These are phyloP conservation scores for Lycophotia porphyrea DNA, from an alignment of 2,888 invertebrate genomes.

Conservation along the genomic window DNA sequence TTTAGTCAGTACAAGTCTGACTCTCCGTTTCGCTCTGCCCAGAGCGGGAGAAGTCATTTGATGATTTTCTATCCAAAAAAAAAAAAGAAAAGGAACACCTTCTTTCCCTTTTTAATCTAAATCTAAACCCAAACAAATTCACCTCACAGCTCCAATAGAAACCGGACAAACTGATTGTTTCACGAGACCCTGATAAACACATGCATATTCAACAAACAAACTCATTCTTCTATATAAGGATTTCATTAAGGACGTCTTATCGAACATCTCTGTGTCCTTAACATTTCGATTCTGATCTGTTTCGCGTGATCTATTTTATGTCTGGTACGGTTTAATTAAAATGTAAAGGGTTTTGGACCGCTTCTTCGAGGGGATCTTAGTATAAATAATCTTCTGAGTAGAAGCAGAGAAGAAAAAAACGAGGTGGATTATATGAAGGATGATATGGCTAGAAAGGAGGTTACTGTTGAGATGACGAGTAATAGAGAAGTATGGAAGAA, in stretches of 20 bases:
- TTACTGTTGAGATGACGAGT: background rate
- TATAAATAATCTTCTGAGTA: too few species aligned
- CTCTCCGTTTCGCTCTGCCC: too few species aligned
- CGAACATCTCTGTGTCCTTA: constrained; percentile 62
- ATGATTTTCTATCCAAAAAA: too few species aligned
- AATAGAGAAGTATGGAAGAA: background rate
- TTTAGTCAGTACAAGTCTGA: too few species aligned
- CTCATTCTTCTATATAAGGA: constrained; percentile 68
- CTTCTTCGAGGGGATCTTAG: constrained; percentile 6
- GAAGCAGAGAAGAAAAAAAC: background rate
- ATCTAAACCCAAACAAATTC: constrained; percentile 31
- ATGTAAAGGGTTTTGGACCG: constrained; percentile 15
- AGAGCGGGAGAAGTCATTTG: too few species aligned
- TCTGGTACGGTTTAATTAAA: constrained; percentile 58
- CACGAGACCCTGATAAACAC: constrained; percentile 42
- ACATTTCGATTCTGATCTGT: constrained; percentile 68
- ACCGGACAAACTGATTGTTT: constrained; percentile 40
- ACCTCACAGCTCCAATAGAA: constrained; percentile 25
- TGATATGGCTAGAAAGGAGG: background rate
- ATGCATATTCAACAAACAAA: constrained; percentile 69
- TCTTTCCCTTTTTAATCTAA: background rate
- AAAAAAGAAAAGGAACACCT: too few species aligned
- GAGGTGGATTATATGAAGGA: background rate
- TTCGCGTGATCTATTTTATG: constrained; percentile 54
- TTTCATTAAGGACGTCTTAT: constrained; percentile 68